A percentile compares a stretch with the other conserved stretches of the same genome.
These are phyloP conservation scores for Scarus forsteni DNA, from an alignment of 2,797 vertebrate genomes.

Conservation along the genomic window DNA sequence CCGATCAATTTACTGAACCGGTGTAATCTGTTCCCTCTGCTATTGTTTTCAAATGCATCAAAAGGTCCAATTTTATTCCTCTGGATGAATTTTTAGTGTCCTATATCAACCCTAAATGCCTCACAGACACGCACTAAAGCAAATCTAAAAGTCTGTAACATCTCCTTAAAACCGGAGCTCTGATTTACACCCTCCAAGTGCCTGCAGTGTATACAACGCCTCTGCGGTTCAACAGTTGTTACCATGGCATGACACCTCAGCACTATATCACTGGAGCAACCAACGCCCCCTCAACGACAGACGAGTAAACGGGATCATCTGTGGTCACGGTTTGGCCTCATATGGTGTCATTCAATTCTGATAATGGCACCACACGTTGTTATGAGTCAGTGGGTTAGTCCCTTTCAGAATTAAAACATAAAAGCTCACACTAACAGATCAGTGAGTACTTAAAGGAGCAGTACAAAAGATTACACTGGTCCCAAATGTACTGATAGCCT, in stretches of 20 bases:
- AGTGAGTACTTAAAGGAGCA: neutral
- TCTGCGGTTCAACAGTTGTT: slow-evolving; percentile 62
- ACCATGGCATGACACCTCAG: slow-evolving; percentile 60
- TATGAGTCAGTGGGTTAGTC: slow-evolving; percentile 6
- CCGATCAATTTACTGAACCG: neutral
- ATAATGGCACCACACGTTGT: slow-evolving; percentile 10
- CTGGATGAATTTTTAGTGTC: slow-evolving; percentile 5
- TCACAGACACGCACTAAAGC: slow-evolving; percentile 1
- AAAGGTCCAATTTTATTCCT: slow-evolving; percentile 7
- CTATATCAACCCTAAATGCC: slow-evolving; percentile 18
- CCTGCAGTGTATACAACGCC: slow-evolving; percentile 65
- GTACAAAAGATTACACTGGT: neutral
- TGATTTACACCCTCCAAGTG: slow-evolving; percentile 70
- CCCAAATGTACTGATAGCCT: neutral
- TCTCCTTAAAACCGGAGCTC: slow-evolving; percentile 57
- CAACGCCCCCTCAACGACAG: slow-evolving; percentile 25
- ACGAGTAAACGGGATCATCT: slow-evolving; percentile 52
- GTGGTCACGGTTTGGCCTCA: slow-evolving; percentile 27
- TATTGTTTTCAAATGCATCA: neutral
- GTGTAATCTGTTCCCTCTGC: neutral
- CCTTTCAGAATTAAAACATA: neutral
- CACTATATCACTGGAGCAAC: slow-evolving; percentile 61
- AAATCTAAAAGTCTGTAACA: slow-evolving; percentile 46
- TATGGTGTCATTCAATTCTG: slow-evolving; percentile 11
- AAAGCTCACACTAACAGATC: too few relatives aligned